These are phyloP conservation scores for Chrysogorgia sp. DNA, from an alignment of 92 coral and sea anemone genomes.

Conservation along the genomic window DNA sequence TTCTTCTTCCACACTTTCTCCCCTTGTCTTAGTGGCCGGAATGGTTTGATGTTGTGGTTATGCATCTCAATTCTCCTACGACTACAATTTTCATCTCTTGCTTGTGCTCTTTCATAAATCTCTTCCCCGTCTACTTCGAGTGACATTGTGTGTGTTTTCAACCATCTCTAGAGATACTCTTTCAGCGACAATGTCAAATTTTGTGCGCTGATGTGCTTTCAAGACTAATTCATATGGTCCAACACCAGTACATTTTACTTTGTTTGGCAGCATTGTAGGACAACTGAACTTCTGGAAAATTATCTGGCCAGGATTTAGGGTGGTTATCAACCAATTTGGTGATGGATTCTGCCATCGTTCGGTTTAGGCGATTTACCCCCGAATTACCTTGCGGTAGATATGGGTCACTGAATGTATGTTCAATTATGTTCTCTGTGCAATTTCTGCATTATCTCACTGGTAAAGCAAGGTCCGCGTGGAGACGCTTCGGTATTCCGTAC, in stretches of 20 bases:
- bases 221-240: background rate
- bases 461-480: background rate
- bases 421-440: background rate
- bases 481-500: conserved; percentile 2
- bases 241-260: background rate
- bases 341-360: background rate
- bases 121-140: background rate
- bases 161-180: conserved; percentile 1
- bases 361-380: background rate
- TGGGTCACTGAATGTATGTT: background rate
- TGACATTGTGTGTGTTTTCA: background rate
- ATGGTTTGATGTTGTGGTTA: background rate
- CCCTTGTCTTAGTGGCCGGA: background rate
- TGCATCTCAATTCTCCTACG: background rate
- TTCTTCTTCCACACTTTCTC: background rate
- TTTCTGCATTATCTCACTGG: conserved; percentile 1
- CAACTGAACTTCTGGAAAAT: background rate
- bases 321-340: background rate
- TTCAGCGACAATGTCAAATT: background rate
- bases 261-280: background rate
- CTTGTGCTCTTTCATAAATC: conserved; percentile 5
- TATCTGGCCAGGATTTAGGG: background rate
- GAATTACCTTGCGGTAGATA: background rate
- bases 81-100: background rate
- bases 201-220: background rate